phyloP scores from a whole-genome alignment of 2,888 invertebrate species.

The Rhorus exstirpatorius region DNA sequence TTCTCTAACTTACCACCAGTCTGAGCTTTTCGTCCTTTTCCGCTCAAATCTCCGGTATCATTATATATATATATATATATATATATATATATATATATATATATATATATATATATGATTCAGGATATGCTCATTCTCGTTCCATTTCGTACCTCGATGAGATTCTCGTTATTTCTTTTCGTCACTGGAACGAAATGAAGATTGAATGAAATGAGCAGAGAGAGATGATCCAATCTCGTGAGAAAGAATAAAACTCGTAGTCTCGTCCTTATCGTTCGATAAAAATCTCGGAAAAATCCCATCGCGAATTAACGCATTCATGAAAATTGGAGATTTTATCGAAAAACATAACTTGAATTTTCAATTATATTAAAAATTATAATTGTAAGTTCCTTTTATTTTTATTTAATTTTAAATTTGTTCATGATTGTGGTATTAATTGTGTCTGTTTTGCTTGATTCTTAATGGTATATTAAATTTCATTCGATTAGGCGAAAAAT shows the following conservation, averaged over 20 bases:
- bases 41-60: constrained; percentile 14
- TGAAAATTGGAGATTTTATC: constrained; percentile 30
- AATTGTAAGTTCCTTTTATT: too few species aligned
- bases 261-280: constrained; percentile 49
- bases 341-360: constrained; percentile 32
- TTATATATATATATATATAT: too few species aligned
- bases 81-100: too few species aligned
- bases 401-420: too few species aligned
- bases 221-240: constrained; percentile 21
- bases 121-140: constrained; percentile 16
- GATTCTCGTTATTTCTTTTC: constrained; percentile 64
- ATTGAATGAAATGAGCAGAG: constrained; percentile 8
- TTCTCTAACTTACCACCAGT: constrained; percentile 29
- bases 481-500: too few species aligned
- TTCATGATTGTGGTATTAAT: too few species aligned
- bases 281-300: constrained; percentile 50
- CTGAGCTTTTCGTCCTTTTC: constrained; percentile 31
- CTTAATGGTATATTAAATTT: too few species aligned
- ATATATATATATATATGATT: too few species aligned
- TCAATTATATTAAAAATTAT: neutral
- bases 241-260: constrained; percentile 10
- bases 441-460: too few species aligned
- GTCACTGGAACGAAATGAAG: constrained; percentile 42
- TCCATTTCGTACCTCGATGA: constrained; percentile 33
- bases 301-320: constrained; percentile 28